phyloP scores from a whole-genome alignment of 2,888 invertebrate genomes.

The Eumacrocentrus americanus region DNA sequence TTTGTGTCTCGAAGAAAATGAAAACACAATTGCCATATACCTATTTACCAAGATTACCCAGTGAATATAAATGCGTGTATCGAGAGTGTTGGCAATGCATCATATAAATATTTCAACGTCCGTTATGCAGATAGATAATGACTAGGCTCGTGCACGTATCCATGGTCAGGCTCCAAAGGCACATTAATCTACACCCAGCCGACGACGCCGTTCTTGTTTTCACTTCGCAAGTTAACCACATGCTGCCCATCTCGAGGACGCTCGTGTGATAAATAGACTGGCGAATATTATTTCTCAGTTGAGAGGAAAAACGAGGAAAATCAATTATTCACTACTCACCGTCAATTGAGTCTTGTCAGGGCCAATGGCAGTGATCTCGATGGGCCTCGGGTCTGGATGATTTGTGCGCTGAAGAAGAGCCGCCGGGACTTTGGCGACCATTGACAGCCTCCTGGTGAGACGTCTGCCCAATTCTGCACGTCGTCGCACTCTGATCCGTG shows the following conservation, averaged over 20 bases:
- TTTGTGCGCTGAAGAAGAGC: slow-evolving; percentile 66
- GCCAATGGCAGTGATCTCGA: slow-evolving; percentile 70
- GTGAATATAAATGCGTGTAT: background rate
- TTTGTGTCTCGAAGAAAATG: slow-evolving; percentile 9
- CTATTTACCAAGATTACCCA: background rate
- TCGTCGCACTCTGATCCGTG: slow-evolving; percentile 51
- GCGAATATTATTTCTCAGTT: slow-evolving; percentile 7
- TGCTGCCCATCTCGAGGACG: background rate
- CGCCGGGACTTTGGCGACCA: slow-evolving; percentile 66
- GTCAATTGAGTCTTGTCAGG: slow-evolving; percentile 72
- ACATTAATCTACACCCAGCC: slow-evolving; percentile 20
- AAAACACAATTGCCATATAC: slow-evolving; percentile 8
- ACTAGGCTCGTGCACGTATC: slow-evolving; percentile 12
- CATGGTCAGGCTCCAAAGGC: slow-evolving; percentile 12
- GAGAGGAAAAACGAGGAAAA: background rate
- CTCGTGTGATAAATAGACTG: slow-evolving; percentile 9
- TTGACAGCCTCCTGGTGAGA: slow-evolving; percentile 67
- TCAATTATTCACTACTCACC: slow-evolving; percentile 60
- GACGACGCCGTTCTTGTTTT: slow-evolving; percentile 17
- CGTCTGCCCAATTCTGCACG: slow-evolving; percentile 67
- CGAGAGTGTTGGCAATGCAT: slow-evolving; percentile 16
- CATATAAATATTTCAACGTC: slow-evolving; percentile 21
- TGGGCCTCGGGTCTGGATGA: slow-evolving; percentile 61
- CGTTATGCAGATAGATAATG: slow-evolving; percentile 21
- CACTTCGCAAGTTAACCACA: slow-evolving; percentile 8